These are phyloP conservation scores for Mesorhabditis belari DNA, from an alignment of 2,888 invertebrate species.

Conservation along the genomic window DNA sequence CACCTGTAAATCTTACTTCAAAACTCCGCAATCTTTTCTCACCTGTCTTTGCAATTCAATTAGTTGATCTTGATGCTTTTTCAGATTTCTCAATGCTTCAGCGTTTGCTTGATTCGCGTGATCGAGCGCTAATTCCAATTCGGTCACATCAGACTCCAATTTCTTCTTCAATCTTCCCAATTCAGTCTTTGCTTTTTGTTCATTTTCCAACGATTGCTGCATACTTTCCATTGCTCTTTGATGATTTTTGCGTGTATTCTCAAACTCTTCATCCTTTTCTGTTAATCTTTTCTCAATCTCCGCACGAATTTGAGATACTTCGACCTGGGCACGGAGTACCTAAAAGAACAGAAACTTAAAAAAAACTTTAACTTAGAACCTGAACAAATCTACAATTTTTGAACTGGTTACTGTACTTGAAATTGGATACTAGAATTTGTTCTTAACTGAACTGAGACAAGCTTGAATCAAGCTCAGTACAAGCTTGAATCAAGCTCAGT, in stretches of 20 bases:
- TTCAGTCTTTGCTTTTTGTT: constrained; percentile 62
- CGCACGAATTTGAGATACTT: constrained; percentile 84
- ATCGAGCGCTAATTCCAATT: constrained; percentile 84
- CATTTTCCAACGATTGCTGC: constrained; percentile 63
- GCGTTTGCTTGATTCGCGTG: constrained; percentile 80
- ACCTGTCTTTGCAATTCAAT: constrained; percentile 60
- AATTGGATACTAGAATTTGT: no score
- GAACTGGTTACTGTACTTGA: no score
- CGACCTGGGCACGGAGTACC: constrained; percentile 47
- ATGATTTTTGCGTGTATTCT: constrained; percentile 94
- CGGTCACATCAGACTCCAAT: constrained; percentile 91
- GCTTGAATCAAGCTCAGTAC: no score
- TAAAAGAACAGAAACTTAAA: no score
- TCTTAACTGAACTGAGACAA: no score
- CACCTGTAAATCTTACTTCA: no score
- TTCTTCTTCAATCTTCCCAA: constrained; percentile 99
- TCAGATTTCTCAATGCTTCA: constrained; percentile 78
- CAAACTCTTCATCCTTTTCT: constrained; percentile 99
- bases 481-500: no score
- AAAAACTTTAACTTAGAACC: no score
- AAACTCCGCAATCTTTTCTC: no score
- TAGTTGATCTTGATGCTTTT: constrained; percentile 87
- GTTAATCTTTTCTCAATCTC: constrained; percentile 89
- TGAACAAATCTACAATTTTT: no score
- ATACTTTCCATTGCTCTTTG: constrained; percentile 98